A percentile compares a stretch with the other conserved stretches of the same genome.
Evolutionary conservation across 2,888 invertebrate species (phyloP).

Genomic region (Cephus sareptanus): DNA sequence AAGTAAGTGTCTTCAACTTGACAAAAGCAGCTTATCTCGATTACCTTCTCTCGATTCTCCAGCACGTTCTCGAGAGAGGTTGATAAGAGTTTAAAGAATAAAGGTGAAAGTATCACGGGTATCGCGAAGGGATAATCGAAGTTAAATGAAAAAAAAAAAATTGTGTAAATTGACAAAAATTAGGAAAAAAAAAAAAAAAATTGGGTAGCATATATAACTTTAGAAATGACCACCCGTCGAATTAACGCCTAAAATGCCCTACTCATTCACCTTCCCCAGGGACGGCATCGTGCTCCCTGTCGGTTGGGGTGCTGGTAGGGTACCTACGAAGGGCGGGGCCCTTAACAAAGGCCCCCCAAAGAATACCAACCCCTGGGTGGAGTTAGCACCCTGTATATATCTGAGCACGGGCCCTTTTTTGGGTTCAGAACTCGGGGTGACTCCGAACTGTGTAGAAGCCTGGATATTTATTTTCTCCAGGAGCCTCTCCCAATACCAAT

Average conservation of each 20-base stretch:
- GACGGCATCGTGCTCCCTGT: slow-evolving; percentile 18
- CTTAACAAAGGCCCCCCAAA: slow-evolving; percentile 32
- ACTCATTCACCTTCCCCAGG: slow-evolving; percentile 46
- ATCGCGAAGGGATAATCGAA: neutral
- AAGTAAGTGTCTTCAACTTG: neutral
- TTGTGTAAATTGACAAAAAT: neutral
- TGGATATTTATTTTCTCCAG: slow-evolving; percentile 5
- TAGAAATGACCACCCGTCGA: slow-evolving; percentile 52
- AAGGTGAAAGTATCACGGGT: neutral
- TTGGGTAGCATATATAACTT: neutral
- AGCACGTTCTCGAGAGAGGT: slow-evolving; percentile 26
- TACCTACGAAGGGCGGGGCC: slow-evolving; percentile 17
- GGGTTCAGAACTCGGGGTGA: slow-evolving; percentile 47
- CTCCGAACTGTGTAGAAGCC: slow-evolving; percentile 35
- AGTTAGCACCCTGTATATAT: slow-evolving; percentile 57
- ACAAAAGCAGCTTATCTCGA: slow-evolving; percentile 34
- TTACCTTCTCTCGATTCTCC: slow-evolving; percentile 29
- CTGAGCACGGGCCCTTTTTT: slow-evolving; percentile 28
- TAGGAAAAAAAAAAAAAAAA: neutral
- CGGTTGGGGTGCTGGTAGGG: neutral
- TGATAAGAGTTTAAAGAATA: slow-evolving; percentile 17
- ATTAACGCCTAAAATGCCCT: slow-evolving; percentile 56
- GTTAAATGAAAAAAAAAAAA: neutral
- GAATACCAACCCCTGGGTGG: slow-evolving; percentile 63
- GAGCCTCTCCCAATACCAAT: neutral